Conservation (phyloP, 2,888 invertebrate genomes). For the Orchestes rusci region DNA sequence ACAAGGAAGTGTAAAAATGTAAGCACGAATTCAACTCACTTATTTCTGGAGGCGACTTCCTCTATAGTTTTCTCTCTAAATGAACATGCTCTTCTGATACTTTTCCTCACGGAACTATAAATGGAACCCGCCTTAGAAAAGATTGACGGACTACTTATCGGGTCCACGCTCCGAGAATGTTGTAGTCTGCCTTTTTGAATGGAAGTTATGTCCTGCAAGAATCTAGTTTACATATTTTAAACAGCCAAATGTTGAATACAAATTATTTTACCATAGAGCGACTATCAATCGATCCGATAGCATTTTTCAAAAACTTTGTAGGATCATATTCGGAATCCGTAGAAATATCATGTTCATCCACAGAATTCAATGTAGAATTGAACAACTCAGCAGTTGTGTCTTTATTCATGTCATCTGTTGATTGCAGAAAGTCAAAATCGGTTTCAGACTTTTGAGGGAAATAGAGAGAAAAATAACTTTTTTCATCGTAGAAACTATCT, state of each 20-base stretch:
- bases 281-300: constrained; percentile 22
- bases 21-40: too few relatives aligned
- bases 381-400: constrained; percentile 19
- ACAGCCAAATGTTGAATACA: too few relatives aligned
- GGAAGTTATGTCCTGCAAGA: too few relatives aligned
- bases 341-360: constrained; percentile 7
- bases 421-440: constrained; percentile 16
- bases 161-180: constrained; percentile 16
- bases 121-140: constrained; percentile 24
- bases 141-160: constrained; percentile 19
- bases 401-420: constrained; percentile 22
- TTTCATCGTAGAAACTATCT: constrained; percentile 16
- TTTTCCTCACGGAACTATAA: constrained; percentile 22
- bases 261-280: constrained; percentile 8
- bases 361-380: constrained; percentile 6
- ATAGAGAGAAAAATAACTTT: constrained; percentile 19
- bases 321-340: constrained; percentile 25
- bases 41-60: constrained; percentile 1
- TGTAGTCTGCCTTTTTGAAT: too few relatives aligned
- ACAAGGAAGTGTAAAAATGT: too few relatives aligned
- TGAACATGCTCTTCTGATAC: constrained; percentile 19
- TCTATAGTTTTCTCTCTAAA: constrained; percentile 11
- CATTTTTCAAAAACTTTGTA: constrained; percentile 25
- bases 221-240: too few relatives aligned
- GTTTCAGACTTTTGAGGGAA: constrained; percentile 5